phyloP scores from a whole-genome alignment of 2,797 vertebrate genomes.

The Arrhamphus sclerolepis region DNA sequence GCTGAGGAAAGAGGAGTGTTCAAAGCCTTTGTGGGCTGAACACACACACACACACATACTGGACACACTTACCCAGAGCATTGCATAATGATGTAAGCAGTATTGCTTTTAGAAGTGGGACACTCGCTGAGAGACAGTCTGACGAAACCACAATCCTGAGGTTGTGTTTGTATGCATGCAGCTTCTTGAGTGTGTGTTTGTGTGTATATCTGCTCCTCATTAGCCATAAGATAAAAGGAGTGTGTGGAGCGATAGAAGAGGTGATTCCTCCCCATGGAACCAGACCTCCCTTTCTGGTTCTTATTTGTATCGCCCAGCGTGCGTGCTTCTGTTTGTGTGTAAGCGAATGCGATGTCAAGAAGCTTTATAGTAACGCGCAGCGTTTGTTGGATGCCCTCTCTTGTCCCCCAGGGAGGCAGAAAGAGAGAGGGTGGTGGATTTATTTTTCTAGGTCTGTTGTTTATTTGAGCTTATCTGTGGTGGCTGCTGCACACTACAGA shows the following conservation, averaged over 20 bases:
- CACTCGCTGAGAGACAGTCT: conserved; percentile 68
- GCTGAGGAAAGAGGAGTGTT: conserved; percentile 63
- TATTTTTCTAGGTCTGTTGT: conserved; percentile 74
- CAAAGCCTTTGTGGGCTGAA: conserved; percentile 55
- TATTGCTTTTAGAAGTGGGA: conserved; percentile 72
- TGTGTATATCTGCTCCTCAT: conserved; percentile 71
- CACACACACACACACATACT: conserved; percentile 36
- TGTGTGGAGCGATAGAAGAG: conserved; percentile 67
- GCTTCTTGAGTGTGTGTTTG: conserved; percentile 31
- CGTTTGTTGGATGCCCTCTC: conserved; percentile 67
- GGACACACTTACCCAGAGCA: conserved; percentile 7
- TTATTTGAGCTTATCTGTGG: conserved; percentile 73
- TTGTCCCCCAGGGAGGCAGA: conserved; percentile 40
- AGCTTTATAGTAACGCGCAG: conserved; percentile 67
- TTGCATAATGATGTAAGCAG: conserved; percentile 75
- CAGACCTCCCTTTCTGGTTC: conserved; percentile 59
- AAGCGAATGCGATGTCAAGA: conserved; percentile 55
- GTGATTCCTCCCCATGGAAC: conserved; percentile 74
- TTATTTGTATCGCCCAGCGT: conserved; percentile 58
- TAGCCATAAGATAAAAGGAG: conserved; percentile 80
- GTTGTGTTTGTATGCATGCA: conserved; percentile 41
- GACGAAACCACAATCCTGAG: conserved; percentile 68
- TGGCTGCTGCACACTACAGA: conserved; percentile 60
- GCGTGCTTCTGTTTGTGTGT: conserved; percentile 21
- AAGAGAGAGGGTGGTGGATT: conserved; percentile 54